Percentiles rank a stretch among this genome's conserved stretches.
Conservation (phyloP, 1,140 invertebrate genomes). For the Apocrypta bakeri region DNA sequence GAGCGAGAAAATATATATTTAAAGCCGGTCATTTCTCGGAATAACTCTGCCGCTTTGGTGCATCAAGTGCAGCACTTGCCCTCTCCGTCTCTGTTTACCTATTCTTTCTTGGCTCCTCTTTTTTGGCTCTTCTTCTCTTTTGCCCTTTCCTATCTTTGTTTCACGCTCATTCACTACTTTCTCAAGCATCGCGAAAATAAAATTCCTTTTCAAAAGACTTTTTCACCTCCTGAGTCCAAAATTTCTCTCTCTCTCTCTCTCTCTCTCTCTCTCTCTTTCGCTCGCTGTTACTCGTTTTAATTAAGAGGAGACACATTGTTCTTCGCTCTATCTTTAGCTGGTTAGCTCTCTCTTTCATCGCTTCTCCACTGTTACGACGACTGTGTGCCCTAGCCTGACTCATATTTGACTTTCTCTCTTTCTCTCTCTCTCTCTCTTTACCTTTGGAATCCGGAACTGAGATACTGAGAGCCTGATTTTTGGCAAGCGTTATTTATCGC, state of each 20-base stretch:
- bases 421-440: neutral
- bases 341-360: constrained; percentile 29
- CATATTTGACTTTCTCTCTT: constrained; percentile 47
- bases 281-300: too few relatives aligned
- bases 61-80: constrained; percentile 62
- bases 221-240: too few relatives aligned
- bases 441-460: constrained; percentile 22
- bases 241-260: too few relatives aligned
- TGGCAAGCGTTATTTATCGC: neutral
- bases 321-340: constrained; percentile 3
- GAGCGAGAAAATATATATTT: constrained; percentile 58
- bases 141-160: neutral
- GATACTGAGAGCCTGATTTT: neutral
- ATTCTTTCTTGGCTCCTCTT: neutral
- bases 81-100: neutral
- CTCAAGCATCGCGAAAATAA: too few relatives aligned
- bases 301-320: neutral
- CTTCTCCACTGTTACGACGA: neutral
- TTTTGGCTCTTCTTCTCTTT: neutral
- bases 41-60: constrained; percentile 61
- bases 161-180: constrained; percentile 21
- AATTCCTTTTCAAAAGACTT: too few relatives aligned
- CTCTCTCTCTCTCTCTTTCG: too few relatives aligned
- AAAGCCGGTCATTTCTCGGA: constrained; percentile 60
- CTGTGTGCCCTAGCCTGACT: constrained; percentile 11